phyloP scores from a whole-genome alignment of 2,888 invertebrate genomes.

The Acleris laterana region DNA sequence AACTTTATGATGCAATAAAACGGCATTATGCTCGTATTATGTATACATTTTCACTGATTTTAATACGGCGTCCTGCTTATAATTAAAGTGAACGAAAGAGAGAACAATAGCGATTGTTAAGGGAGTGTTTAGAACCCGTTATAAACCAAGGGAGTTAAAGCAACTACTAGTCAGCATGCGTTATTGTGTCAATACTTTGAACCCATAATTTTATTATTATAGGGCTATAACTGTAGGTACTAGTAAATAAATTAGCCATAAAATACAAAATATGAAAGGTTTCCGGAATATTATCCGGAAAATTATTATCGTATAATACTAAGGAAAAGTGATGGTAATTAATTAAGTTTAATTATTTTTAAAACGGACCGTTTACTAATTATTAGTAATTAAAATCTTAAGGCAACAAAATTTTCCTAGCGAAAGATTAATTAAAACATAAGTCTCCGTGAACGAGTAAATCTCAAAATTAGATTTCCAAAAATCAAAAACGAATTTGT shows the following conservation, averaged over 20 bases:
- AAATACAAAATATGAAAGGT: background rate
- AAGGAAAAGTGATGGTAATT: too few species aligned
- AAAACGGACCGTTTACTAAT: slow-evolving; percentile 9
- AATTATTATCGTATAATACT: too few species aligned
- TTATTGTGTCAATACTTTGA: slow-evolving; percentile 32
- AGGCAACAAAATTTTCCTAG: slow-evolving; percentile 50
- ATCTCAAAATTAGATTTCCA: slow-evolving; percentile 74
- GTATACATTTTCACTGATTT: slow-evolving; percentile 60
- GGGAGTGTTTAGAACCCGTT: background rate
- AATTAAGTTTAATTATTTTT: slow-evolving; percentile 4
- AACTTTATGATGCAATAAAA: slow-evolving; percentile 76
- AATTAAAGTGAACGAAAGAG: slow-evolving; percentile 35
- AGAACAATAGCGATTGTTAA: slow-evolving; percentile 9
- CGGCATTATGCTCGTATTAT: slow-evolving; percentile 58
- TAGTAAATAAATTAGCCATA: too few species aligned
- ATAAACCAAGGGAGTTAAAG: slow-evolving; percentile 5
- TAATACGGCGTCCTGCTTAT: slow-evolving; percentile 29
- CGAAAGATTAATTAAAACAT: slow-evolving; percentile 61
- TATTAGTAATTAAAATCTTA: slow-evolving; percentile 18
- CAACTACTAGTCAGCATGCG: slow-evolving; percentile 39
- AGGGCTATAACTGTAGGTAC: background rate
- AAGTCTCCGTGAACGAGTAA: slow-evolving; percentile 57
- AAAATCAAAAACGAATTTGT: slow-evolving; percentile 80
- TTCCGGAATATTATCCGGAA: too few species aligned
- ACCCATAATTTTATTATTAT: slow-evolving; percentile 30